Evolutionary conservation across 2,888 invertebrate species (phyloP), one percentile per base, ranked within the genome.

Genomic region (Cylindroiulus punctatus): DNA sequence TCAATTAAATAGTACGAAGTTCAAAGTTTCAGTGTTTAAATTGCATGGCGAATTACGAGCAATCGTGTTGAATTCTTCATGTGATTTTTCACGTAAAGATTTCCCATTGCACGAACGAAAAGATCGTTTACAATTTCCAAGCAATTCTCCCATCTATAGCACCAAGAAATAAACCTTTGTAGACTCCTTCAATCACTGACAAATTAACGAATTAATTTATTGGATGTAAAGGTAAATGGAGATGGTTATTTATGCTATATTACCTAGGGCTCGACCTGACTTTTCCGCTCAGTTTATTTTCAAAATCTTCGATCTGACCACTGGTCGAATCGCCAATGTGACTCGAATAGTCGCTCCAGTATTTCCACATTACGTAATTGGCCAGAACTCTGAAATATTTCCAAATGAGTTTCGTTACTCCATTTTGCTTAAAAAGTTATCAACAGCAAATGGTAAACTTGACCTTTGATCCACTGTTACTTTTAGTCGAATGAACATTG

Each of bases 361-460:
- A 86, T 81, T 84, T 40, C 87, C 86, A 87, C 81, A 86, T 76
- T 36, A 87, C 8, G 32, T 86, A 87, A 84, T 87, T 87, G 26
- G 87, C 84, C 26, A 86, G 32, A 17, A 81, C 47, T 52, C 87
- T 87, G 30, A 52, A 84, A 76, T 4, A 30, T 32, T 76, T 3
- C 0, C 12, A 22, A 44, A 14, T 12, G 19, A 52, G n/a, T 17
- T 3, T 36, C n/a, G n/a, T 42, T 1, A 14, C 10, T 14, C 44
- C n/a, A 3, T 52, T 0, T 5, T n/a, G n/a, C 52, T n/a, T 52
- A 36, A 36, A 36, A 36, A 36, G 36, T 4, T 52, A n/a, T 52
- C 12, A n/a, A 44, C 4, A 44, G 12, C 12, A 76, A 30, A 17
- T 30, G 14, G 14, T 81, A 19, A 22, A 44, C 19, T 47, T 76